These are phyloP conservation scores for Chaetops frenatus DNA, from an alignment of 2,113 vertebrate genomes.

Conservation along the genomic window DNA sequence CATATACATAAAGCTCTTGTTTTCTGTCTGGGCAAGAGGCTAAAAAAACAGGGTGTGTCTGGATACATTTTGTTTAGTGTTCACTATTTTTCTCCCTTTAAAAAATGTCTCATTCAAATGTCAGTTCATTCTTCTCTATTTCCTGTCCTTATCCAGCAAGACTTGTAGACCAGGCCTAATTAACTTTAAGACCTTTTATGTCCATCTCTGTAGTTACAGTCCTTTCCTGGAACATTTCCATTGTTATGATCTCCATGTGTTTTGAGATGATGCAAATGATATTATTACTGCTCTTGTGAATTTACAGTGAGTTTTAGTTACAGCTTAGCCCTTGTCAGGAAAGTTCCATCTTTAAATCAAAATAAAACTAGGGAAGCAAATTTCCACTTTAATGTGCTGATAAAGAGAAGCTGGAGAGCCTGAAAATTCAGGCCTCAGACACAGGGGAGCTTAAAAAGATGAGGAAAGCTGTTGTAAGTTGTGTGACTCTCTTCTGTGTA, in stretches of 20 bases:
- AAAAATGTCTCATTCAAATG: constrained; percentile 17
- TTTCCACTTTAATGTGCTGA: background rate
- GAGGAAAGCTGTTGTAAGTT: background rate
- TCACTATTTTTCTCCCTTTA: constrained; percentile 6
- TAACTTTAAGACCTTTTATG: constrained; percentile 28
- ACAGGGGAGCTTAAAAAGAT: background rate
- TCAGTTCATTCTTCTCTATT: constrained; percentile 46
- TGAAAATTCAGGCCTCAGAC: background rate
- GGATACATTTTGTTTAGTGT: background rate
- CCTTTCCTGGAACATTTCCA: constrained; percentile 27
- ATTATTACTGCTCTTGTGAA: background rate
- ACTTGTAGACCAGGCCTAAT: constrained; percentile 8
- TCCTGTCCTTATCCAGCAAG: constrained; percentile 30
- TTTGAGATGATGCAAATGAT: constrained; percentile 16
- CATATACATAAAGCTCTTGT: background rate
- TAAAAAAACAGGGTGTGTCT: background rate
- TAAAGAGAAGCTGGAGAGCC: background rate
- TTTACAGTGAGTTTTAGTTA: background rate
- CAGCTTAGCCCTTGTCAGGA: background rate
- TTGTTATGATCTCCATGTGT: background rate
- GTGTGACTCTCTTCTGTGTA: background rate
- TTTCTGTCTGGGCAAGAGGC: background rate
- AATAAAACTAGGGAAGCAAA: background rate
- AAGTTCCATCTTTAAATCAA: background rate
- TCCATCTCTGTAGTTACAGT: background rate